Percentiles rank a stretch among this genome's conserved stretches.
Evolutionary conservation across 2,113 vertebrate species (phyloP).

Genomic region (Ovis aries): ARS-UI_Ramb_v3.0 NC_056055.1:134844501-134845000

Average conservation of each 20-base stretch:
- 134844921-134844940: background rate
- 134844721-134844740: background rate
- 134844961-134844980: conserved; percentile 3
- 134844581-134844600: conserved; percentile 58
- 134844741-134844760: background rate
- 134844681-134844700: conserved; percentile 44
- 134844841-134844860: background rate
- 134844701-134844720: conserved; percentile 43
- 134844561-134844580: conserved; percentile 65
- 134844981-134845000: background rate
- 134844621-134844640: conserved; percentile 67
- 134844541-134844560: conserved; percentile 62
- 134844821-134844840: background rate
- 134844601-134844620: conserved; percentile 59
- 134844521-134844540: background rate
- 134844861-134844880: background rate
- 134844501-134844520: conserved; percentile 42
- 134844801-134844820: background rate
- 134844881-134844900: background rate
- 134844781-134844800: background rate
- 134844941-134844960: background rate
- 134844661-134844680: conserved; percentile 38
- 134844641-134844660: conserved; percentile 62
- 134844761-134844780: background rate
- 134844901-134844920: background rate